phyloP scores from a whole-genome alignment of 2,113 vertebrate genomes.

The Motacilla tschutschensis region DNA sequence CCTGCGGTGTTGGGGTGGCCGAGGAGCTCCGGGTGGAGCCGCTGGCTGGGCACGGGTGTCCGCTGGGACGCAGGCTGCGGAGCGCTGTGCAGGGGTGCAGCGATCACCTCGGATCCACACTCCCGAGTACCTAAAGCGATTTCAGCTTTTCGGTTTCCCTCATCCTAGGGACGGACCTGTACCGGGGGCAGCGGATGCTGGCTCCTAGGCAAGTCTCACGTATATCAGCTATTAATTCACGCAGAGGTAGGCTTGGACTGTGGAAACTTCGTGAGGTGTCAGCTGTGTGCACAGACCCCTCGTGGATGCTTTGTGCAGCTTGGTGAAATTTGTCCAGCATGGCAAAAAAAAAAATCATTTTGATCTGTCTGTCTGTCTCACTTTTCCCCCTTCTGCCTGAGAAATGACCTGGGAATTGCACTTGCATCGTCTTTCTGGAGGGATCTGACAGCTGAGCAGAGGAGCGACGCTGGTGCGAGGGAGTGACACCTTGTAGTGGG shows the following conservation, averaged over 20 bases:
- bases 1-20: not conserved
- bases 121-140: fast-evolving
- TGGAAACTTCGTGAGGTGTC: not conserved
- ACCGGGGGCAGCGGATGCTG: fast-evolving
- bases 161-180: not conserved
- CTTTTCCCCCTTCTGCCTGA: not conserved
- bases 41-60: not conserved
- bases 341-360: not conserved
- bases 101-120: fast-evolving
- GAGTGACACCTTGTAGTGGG: not conserved
- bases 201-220: not conserved
- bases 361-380: not conserved
- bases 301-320: not conserved
- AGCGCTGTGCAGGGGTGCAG: fast-evolving
- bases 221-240: not conserved
- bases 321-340: not conserved
- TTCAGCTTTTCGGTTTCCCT: fast-evolving
- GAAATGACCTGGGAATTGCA: not conserved
- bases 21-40: not conserved
- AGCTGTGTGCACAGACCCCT: fast-evolving
- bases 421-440: not conserved
- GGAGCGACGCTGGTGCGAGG: not conserved
- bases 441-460: not conserved
- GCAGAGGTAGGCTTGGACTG: not conserved
- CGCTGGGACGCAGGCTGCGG: not conserved